Conservation (phyloP, 2,113 vertebrate genomes). For the Ramphastos sulfuratus region DNA sequence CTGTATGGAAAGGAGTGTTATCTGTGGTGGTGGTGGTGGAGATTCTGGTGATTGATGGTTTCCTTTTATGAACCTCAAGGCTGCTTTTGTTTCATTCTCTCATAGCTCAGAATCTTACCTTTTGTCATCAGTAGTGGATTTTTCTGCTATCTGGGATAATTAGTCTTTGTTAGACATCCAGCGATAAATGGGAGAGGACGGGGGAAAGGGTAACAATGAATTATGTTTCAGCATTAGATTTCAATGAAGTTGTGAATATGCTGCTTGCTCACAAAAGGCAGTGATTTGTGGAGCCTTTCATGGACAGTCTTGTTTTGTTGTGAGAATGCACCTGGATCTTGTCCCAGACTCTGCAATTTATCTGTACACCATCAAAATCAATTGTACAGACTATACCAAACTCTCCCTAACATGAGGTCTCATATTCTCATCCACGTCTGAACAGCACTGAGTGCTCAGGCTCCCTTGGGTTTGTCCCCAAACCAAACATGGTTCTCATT, state of each 20-base stretch:
- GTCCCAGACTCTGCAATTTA: not conserved
- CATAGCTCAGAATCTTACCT: not conserved
- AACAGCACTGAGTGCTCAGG: not conserved
- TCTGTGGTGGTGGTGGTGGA: not conserved
- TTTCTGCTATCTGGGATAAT: not conserved
- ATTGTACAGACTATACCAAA: not conserved
- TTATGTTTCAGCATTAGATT: not conserved
- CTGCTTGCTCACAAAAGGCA: not conserved
- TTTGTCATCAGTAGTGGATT: not conserved
- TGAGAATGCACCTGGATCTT: not conserved
- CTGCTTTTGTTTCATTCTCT: not conserved
- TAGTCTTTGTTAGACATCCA: not conserved
- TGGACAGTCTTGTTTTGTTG: not conserved
- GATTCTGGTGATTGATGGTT: not conserved
- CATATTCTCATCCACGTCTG: not conserved
- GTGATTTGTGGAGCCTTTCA: not conserved
- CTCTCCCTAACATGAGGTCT: not conserved
- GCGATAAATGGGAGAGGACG: not conserved
- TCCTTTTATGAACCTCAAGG: not conserved
- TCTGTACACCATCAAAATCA: not conserved
- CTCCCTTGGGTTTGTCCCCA: not conserved
- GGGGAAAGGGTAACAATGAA: not conserved
- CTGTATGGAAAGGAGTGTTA: not conserved
- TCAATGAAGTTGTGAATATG: not conserved
- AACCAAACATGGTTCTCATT: rapidly evolving